Evolutionary conservation across 2,113 vertebrate species (phyloP).

Genomic region (Dromaius novaehollandiae): DNA sequence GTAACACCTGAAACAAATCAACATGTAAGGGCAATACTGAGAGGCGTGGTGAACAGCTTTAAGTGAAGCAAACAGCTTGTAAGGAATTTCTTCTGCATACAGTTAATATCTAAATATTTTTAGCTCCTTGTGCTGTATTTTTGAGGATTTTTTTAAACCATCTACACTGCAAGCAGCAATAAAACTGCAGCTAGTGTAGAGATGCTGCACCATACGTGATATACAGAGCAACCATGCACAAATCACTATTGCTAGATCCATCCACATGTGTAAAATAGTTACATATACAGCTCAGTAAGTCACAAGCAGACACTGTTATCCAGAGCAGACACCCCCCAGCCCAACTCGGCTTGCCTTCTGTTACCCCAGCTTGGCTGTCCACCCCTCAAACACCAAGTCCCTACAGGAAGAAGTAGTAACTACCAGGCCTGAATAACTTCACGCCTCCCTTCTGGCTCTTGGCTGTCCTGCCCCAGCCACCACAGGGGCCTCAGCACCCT

Average conservation of each 20-base stretch:
- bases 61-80: neutral
- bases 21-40: neutral
- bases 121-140: neutral
- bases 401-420: neutral
- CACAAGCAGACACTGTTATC: neutral
- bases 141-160: neutral
- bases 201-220: neutral
- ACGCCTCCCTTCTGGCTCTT: neutral
- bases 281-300: rapidly evolving
- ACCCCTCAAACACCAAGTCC: neutral
- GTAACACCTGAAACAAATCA: neutral
- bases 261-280: neutral
- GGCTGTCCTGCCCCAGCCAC: rapidly evolving
- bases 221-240: rapidly evolving
- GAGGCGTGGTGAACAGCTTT: neutral
- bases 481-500: rapidly evolving
- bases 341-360: neutral
- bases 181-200: neutral
- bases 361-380: neutral
- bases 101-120: neutral
- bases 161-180: neutral
- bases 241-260: neutral
- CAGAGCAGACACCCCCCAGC: neutral
- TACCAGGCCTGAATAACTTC: neutral
- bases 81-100: neutral